Percentiles rank a stretch among this genome's conserved stretches.
Evolutionary conservation across 2,797 vertebrate species (phyloP).

Genomic region (Antennarius maculatus): DNA sequence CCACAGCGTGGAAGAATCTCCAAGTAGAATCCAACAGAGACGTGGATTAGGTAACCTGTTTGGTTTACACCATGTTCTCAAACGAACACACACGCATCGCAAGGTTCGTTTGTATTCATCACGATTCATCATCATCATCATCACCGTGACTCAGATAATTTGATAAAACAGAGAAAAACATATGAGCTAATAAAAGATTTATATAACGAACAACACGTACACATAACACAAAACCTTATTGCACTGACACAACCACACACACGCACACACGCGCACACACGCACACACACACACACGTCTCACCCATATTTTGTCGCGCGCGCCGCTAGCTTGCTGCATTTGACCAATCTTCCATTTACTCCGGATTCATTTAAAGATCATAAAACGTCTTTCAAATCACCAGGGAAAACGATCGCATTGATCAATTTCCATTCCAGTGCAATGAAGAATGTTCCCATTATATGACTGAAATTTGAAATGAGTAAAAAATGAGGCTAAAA

Average conservation of each 20-base stretch:
- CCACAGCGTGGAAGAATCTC: background rate
- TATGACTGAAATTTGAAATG: background rate
- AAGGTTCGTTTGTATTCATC: slow-evolving; percentile 26
- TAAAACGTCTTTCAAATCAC: background rate
- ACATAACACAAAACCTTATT: slow-evolving; percentile 7
- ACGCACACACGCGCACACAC: slow-evolving; percentile 3
- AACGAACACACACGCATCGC: slow-evolving; percentile 5
- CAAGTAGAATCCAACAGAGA: background rate
- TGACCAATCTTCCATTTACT: background rate
- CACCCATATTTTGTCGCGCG: slow-evolving; percentile 25
- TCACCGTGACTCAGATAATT: slow-evolving; percentile 35
- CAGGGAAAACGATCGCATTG: background rate
- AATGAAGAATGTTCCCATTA: background rate
- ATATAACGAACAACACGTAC: slow-evolving; percentile 48
- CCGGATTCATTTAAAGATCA: background rate
- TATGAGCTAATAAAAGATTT: slow-evolving; percentile 41
- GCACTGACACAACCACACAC: slow-evolving; percentile 31
- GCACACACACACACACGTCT: slow-evolving; percentile 13
- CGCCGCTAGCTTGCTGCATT: slow-evolving; percentile 7
- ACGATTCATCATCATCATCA: slow-evolving; percentile 27
- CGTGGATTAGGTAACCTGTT: slow-evolving; percentile 36
- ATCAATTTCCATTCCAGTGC: background rate
- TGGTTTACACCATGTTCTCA: slow-evolving; percentile 13
- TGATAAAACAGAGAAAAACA: slow-evolving; percentile 22
- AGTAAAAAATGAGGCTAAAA: background rate